Conservation (phyloP, 2,888 invertebrate species). For the Drosophila trichaetosa region DNA sequence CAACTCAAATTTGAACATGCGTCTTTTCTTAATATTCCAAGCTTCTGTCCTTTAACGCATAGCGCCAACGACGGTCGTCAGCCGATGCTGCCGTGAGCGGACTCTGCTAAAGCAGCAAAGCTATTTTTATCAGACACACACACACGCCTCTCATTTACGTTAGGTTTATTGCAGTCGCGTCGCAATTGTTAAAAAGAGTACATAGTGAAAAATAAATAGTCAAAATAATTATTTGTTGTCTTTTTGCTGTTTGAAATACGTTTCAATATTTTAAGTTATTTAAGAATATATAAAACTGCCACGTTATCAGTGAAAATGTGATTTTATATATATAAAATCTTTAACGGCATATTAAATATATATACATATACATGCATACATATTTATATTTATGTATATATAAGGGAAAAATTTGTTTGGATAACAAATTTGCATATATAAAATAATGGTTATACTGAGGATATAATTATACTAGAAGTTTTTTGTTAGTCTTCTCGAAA, state of each 20-base stretch:
- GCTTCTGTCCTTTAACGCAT: slow-evolving; percentile 38
- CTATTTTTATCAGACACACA: slow-evolving; percentile 51
- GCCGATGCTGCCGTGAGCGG: slow-evolving; percentile 5
- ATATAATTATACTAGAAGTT: slow-evolving; percentile 5
- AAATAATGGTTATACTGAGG: neutral
- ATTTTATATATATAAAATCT: neutral
- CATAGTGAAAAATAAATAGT: neutral
- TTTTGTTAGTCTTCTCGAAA: neutral
- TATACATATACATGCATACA: neutral
- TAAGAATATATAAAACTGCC: slow-evolving; percentile 18
- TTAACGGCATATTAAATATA: neutral
- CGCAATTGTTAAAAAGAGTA: slow-evolving; percentile 29
- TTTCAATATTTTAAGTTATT: slow-evolving; percentile 1
- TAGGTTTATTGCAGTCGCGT: slow-evolving; percentile 16
- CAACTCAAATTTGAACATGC: slow-evolving; percentile 42
- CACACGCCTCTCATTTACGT: slow-evolving; percentile 7
- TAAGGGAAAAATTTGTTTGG: neutral
- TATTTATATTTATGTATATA: neutral
- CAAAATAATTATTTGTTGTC: slow-evolving; percentile 4
- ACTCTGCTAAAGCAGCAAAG: slow-evolving; percentile 19
- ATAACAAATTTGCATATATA: neutral
- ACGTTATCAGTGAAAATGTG: slow-evolving; percentile 18
- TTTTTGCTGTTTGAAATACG: neutral
- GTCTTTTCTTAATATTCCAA: neutral
- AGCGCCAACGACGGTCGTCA: slow-evolving; percentile 42